Evolutionary conservation across 1,140 invertebrate species (phyloP).

Genomic region (Arctopsyche grandis): DNA sequence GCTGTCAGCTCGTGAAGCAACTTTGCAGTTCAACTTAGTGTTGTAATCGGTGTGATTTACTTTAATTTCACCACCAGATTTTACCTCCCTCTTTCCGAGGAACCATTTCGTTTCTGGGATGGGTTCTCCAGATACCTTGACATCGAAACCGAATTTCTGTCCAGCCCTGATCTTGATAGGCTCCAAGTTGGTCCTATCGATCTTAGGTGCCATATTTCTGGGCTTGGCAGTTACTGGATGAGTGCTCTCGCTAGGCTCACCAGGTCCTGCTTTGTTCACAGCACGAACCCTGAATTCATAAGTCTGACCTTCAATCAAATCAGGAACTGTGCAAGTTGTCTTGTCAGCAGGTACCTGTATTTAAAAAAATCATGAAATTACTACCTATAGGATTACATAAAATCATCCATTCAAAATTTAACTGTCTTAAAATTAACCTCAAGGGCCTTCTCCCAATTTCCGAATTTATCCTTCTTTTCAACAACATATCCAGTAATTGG

Average conservation of each 20-base stretch:
- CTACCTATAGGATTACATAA: no score
- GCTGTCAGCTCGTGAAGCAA: conserved; percentile 87
- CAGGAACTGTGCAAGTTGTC: conserved; percentile 86
- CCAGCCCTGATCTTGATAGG: conserved; percentile 90
- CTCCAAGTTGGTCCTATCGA: conserved; percentile 88
- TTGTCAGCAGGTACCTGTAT: conserved; percentile 73
- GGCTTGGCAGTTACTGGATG: conserved; percentile 91
- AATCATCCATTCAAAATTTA: background rate
- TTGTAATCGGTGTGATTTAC: conserved; percentile 88
- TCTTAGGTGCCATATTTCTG: conserved; percentile 85
- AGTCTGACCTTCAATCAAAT: conserved; percentile 89
- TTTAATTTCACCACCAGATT: conserved; percentile 75
- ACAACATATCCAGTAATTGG: conserved; percentile 88
- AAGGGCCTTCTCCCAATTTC: conserved; percentile 92
- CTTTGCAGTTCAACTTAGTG: conserved; percentile 86
- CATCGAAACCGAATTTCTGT: conserved; percentile 75
- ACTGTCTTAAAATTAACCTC: conserved; percentile 63
- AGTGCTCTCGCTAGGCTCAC: conserved; percentile 89
- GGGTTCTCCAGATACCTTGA: conserved; percentile 86
- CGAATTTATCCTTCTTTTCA: conserved; percentile 94
- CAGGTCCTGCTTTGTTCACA: conserved; percentile 92
- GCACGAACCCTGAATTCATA: conserved; percentile 93
- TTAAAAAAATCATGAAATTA: conserved; percentile 56
- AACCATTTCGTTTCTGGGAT: conserved; percentile 91
- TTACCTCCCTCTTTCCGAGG: conserved; percentile 78